These are phyloP conservation scores for Danaus plexippus DNA, from an alignment of 1,140 invertebrate genomes.

Conservation along the genomic window DNA sequence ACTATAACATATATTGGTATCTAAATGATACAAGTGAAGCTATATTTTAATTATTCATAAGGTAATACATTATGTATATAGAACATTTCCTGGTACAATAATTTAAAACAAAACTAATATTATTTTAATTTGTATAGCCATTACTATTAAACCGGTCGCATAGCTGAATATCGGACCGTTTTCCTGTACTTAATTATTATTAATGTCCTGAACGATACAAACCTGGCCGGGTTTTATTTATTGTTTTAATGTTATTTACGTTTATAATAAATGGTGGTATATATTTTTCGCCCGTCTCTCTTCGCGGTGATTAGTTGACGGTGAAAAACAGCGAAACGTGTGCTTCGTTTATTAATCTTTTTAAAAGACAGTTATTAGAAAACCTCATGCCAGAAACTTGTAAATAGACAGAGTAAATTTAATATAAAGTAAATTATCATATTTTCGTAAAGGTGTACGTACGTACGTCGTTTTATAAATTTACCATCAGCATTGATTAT, in stretches of 20 bases:
- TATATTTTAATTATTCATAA: not conserved
- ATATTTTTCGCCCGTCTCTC: constrained; percentile 31
- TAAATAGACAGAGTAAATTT: too few relatives aligned
- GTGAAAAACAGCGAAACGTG: too few relatives aligned
- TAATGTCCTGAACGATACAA: constrained; percentile 18
- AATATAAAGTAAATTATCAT: too few relatives aligned
- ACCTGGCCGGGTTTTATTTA: constrained; percentile 21
- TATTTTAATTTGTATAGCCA: constrained; percentile 10
- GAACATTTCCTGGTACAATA: constrained; percentile 1
- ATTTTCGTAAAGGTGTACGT: too few relatives aligned
- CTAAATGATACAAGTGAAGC: too few relatives aligned
- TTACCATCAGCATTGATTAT: not conserved
- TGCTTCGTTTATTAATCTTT: too few relatives aligned
- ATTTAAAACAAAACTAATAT: constrained; percentile 1
- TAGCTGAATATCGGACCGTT: constrained; percentile 19
- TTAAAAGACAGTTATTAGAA: too few relatives aligned
- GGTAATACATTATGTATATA: not conserved
- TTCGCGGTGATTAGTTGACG: constrained; percentile 10
- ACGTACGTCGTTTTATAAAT: too few relatives aligned
- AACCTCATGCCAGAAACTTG: too few relatives aligned
- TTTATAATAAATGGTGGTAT: constrained; percentile 23
- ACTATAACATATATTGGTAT: too few relatives aligned
- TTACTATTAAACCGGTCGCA: constrained; percentile 12
- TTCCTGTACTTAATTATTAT: constrained; percentile 24
- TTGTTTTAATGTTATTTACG: constrained; percentile 29